Evolutionary conservation across 2,113 vertebrate genomes (phyloP), one percentile per base, ranked within the genome.

Genomic region (Indri indri): DNA sequence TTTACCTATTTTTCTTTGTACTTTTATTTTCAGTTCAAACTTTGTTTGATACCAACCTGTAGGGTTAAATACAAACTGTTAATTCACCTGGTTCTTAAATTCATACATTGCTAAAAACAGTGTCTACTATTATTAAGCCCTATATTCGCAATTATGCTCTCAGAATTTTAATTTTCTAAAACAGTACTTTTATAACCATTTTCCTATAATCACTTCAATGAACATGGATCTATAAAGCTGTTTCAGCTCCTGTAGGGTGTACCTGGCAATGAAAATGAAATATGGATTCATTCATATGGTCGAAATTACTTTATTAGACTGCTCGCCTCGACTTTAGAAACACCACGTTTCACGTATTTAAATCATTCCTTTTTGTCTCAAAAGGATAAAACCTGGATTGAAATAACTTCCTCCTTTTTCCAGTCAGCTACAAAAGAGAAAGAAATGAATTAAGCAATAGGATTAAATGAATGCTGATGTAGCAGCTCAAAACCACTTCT

Each of bases 401-500:
- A 97, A 97, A 90, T 90, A 95, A 95, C 54, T 83, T 94, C 73
- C 81, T 93, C 54, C 37, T n/a, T 86, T 92, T 59, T 76, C 12
- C 50, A 88, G 61, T 92, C 34, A 47, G 70, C 74, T 80, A 50
- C 34, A 96, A 92, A 95, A 87, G 88, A 68, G 57, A 93, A 86
- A 96, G 59, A 92, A 86, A 93, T 76, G 66, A 95, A 95, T 88
- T 81, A 90, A 90, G 63, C 40, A 65, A 92, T 82, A 32, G 50
- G 54, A 94, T 97, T 94, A 96, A 91, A 97, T 97, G 86, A 94
- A 87, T 88, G 59, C 70, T 95, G 96, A 91, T 81, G 96, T 94
- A 98, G 95, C 77, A 88, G 93, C 81, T 98, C 96, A 97, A 98
- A 98, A 98, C 77, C 85, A 97, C 73, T 66, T 97, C 97, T 98